These are phyloP conservation scores for Tetramorium alpestre DNA, from an alignment of 1,140 invertebrate genomes.

Conservation along the genomic window DNA sequence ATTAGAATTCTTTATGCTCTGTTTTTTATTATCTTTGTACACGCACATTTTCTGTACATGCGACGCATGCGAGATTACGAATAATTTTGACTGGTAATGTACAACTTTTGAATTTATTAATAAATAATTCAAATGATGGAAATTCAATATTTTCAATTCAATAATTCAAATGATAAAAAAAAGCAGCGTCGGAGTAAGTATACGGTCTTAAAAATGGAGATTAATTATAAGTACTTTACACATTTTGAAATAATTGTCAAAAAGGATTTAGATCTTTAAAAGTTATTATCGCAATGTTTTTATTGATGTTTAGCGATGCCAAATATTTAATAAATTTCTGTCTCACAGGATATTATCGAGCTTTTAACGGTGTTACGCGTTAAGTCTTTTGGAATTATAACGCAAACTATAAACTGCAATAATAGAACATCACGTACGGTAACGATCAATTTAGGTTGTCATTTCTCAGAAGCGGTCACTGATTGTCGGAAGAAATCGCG, in stretches of 20 bases:
- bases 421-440: background rate
- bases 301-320: background rate
- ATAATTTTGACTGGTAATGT: too few species aligned
- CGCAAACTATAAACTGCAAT: background rate
- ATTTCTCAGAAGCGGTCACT: background rate
- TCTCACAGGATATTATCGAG: background rate
- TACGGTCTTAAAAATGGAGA: background rate
- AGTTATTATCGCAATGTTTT: background rate
- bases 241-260: background rate
- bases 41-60: too few species aligned
- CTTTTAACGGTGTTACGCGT: background rate
- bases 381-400: background rate
- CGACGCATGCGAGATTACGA: too few species aligned
- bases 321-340: background rate
- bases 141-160: too few species aligned
- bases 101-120: background rate
- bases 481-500: background rate
- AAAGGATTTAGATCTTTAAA: background rate
- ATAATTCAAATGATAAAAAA: too few species aligned
- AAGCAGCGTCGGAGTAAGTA: too few species aligned
- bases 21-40: too few species aligned
- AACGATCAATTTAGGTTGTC: conserved; percentile 7
- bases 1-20: background rate
- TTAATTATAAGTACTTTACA: too few species aligned
- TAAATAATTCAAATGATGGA: too few species aligned